phyloP scores from a whole-genome alignment of 2,113 vertebrate species.

The Leptocoma aspasia region DNA sequence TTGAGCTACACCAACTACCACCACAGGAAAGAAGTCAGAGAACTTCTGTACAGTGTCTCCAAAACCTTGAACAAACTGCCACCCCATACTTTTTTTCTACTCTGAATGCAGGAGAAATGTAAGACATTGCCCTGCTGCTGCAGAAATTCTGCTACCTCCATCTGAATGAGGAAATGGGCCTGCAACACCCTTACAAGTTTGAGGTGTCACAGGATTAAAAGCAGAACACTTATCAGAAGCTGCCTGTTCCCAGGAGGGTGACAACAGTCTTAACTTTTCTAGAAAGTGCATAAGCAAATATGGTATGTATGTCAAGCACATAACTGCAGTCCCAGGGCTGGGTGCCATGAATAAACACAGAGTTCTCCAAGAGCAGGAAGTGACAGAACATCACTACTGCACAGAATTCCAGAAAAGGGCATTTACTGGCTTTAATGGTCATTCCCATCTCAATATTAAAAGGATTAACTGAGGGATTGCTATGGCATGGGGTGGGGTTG shows the following conservation, averaged over 20 bases:
- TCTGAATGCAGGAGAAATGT: background rate
- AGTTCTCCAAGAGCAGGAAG: background rate
- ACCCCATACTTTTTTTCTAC: background rate
- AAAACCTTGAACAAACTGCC: background rate
- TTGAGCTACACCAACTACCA: background rate
- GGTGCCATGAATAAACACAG: background rate
- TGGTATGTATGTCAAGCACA: fast-evolving
- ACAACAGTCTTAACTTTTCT: background rate
- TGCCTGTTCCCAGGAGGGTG: background rate
- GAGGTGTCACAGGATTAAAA: background rate
- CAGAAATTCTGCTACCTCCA: background rate
- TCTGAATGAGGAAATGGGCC: background rate
- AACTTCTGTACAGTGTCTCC: background rate
- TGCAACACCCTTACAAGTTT: background rate
- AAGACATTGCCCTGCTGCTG: background rate
- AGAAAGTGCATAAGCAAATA: background rate
- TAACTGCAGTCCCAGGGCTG: background rate
- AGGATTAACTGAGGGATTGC: background rate
- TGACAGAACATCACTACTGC: background rate
- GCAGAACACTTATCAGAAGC: background rate
- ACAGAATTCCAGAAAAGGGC: background rate
- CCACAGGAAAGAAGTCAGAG: background rate
- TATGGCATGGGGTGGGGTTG: background rate
- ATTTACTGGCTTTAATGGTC: background rate
- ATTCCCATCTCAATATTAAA: background rate